Evolutionary conservation across 2,113 vertebrate species (phyloP).

Genomic region (Sebastes fasciatus): DNA sequence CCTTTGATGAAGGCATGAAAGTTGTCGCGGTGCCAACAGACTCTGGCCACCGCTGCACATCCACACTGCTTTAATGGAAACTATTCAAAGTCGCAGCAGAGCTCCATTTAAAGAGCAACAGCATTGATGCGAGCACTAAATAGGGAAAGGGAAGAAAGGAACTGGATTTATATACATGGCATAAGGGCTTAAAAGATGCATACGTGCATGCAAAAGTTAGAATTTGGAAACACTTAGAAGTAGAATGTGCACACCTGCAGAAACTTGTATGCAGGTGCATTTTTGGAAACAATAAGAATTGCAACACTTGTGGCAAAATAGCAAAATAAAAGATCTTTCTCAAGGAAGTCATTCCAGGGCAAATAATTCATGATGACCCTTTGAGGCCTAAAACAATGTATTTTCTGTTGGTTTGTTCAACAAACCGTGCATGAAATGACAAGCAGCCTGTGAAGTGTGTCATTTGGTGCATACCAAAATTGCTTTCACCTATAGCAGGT

Average conservation of each 20-base stretch:
- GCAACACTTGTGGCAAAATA: background rate
- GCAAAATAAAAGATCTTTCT: background rate
- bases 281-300: background rate
- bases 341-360: background rate
- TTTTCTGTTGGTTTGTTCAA: constrained; percentile 3
- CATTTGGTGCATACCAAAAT: constrained; percentile 1
- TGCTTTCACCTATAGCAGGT: background rate
- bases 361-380: background rate
- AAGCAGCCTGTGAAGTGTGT: background rate
- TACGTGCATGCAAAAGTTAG: background rate
- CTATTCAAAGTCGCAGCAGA: constrained; percentile 36
- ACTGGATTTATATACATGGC: background rate
- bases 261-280: background rate
- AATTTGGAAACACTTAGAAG: background rate
- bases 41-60: constrained; percentile 41
- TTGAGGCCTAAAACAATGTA: background rate
- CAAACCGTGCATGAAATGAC: background rate
- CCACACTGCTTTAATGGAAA: constrained; percentile 49
- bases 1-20: constrained; percentile 71
- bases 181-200: constrained; percentile 13
- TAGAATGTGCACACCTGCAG: background rate
- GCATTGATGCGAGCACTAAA: constrained; percentile 16
- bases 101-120: constrained; percentile 27
- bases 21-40: constrained; percentile 63
- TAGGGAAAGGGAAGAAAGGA: background rate